Percentiles rank a stretch among this genome's conserved stretches.
Conservation (phyloP, 2,888 invertebrate genomes). For the Dilophus febrilis region DNA sequence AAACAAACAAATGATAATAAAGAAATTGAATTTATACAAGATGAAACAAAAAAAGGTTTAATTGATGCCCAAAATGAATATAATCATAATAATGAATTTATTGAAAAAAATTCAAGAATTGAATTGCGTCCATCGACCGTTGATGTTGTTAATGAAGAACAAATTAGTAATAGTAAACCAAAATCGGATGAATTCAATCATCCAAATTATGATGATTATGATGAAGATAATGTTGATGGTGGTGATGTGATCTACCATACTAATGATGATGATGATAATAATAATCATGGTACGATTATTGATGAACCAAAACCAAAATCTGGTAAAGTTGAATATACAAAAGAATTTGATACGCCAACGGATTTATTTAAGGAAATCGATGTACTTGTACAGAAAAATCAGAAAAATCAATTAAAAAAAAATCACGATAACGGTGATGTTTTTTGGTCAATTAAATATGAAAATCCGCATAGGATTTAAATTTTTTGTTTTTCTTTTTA, state of each 20-base stretch:
- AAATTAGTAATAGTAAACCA: slow-evolving; percentile 7
- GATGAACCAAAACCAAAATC: slow-evolving; percentile 58
- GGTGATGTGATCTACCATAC: neutral
- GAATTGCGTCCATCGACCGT: neutral
- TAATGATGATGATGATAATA: slow-evolving; percentile 1
- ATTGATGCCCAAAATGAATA: too few relatives aligned
- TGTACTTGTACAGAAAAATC: neutral
- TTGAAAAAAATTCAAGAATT: too few relatives aligned
- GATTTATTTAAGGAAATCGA: slow-evolving; percentile 2
- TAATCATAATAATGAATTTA: too few relatives aligned
- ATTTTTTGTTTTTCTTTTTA: too few relatives aligned
- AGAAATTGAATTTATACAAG: too few relatives aligned
- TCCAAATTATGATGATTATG: neutral
- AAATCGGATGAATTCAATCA: slow-evolving; percentile 3
- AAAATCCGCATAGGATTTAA: too few relatives aligned
- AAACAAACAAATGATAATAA: too few relatives aligned
- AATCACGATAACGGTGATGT: too few relatives aligned
- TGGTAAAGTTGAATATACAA: slow-evolving; percentile 42
- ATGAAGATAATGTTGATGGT: slow-evolving; percentile 3
- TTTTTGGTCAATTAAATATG: too few relatives aligned
- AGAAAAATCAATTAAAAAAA: neutral
- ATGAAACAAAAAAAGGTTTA: too few relatives aligned
- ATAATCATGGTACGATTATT: slow-evolving; percentile 25
- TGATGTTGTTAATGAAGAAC: slow-evolving; percentile 6
- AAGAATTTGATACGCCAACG: neutral